phyloP scores from a whole-genome alignment of 2,888 invertebrate species.

The Carcina quercana region DNA sequence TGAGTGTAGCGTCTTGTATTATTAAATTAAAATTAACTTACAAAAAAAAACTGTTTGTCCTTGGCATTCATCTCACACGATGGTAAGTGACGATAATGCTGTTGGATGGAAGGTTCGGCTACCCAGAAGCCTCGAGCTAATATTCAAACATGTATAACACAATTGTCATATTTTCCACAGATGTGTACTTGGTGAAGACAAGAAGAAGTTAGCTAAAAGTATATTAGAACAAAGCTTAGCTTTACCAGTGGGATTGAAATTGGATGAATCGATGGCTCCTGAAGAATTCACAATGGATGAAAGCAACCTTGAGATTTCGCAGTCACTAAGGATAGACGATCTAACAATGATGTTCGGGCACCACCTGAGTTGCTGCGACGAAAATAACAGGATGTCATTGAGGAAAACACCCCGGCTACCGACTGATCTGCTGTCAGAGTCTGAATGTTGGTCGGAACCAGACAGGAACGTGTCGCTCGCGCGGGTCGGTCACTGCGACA shows the following conservation, averaged over 20 bases:
- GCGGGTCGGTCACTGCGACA: conserved; percentile 78
- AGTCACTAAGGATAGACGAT: conserved; percentile 59
- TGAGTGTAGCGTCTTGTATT: conserved; percentile 44
- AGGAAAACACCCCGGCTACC: conserved; percentile 39
- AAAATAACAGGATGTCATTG: conserved; percentile 29
- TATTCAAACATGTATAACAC: not conserved
- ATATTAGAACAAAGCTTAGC: conserved; percentile 66
- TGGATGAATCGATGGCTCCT: conserved; percentile 63
- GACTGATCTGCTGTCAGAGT: conserved; percentile 74
- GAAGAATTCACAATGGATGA: conserved; percentile 63
- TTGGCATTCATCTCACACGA: too few species aligned
- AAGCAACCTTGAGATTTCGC: conserved; percentile 58
- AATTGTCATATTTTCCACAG: conserved; percentile 39
- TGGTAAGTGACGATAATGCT: too few species aligned
- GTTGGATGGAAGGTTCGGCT: too few species aligned
- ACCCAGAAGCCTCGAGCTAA: too few species aligned
- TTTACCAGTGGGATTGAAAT: conserved; percentile 58
- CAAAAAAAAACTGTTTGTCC: too few species aligned
- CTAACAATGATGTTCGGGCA: conserved; percentile 67
- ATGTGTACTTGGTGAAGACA: conserved; percentile 66
- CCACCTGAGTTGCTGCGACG: conserved; percentile 46
- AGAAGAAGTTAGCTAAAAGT: conserved; percentile 63
- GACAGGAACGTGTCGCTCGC: conserved; percentile 87
- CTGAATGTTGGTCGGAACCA: conserved; percentile 92
- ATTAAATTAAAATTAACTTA: not conserved